Evolutionary conservation across 2,797 vertebrate species (phyloP).

Genomic region (Meda fulgida): DNA sequence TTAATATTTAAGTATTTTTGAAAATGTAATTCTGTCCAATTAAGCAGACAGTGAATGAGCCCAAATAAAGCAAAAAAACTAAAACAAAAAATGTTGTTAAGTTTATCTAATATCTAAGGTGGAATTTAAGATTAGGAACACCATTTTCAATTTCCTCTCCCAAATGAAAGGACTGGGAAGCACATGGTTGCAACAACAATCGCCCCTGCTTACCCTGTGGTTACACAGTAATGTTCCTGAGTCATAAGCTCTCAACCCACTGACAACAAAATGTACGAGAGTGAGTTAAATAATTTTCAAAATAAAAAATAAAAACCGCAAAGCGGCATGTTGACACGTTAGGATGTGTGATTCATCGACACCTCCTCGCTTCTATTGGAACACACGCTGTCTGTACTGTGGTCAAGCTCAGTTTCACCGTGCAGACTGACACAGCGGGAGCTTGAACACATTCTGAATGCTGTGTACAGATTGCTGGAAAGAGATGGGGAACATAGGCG

Average conservation of each 20-base stretch:
- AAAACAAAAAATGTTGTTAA: not conserved
- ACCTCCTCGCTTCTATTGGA: slow-evolving; percentile 51
- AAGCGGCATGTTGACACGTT: slow-evolving; percentile 62
- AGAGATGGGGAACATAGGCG: slow-evolving; percentile 22
- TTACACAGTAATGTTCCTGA: slow-evolving; percentile 66
- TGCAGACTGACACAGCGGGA: slow-evolving; percentile 55
- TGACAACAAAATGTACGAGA: slow-evolving; percentile 61
- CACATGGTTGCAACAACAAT: slow-evolving; percentile 58
- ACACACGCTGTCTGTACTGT: slow-evolving; percentile 55
- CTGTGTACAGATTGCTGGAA: slow-evolving; percentile 45
- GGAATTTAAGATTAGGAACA: slow-evolving; percentile 49
- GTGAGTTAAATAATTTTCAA: slow-evolving; percentile 43
- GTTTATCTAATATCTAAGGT: slow-evolving; percentile 54
- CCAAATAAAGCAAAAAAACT: not conserved
- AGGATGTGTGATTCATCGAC: slow-evolving; percentile 73
- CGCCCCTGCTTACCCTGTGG: slow-evolving; percentile 55
- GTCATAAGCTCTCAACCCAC: slow-evolving; percentile 64
- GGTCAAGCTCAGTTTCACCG: slow-evolving; percentile 55
- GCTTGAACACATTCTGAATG: slow-evolving; percentile 45
- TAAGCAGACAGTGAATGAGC: slow-evolving; percentile 5
- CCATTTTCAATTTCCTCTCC: slow-evolving; percentile 47
- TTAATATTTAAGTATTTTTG: not conserved
- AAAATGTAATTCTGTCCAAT: not conserved
- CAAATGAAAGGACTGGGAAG: slow-evolving; percentile 55
- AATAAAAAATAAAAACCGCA: slow-evolving; percentile 45